Evolutionary conservation across 2,797 vertebrate species (phyloP).

Genomic region (Enteromius argenteus): DNA sequence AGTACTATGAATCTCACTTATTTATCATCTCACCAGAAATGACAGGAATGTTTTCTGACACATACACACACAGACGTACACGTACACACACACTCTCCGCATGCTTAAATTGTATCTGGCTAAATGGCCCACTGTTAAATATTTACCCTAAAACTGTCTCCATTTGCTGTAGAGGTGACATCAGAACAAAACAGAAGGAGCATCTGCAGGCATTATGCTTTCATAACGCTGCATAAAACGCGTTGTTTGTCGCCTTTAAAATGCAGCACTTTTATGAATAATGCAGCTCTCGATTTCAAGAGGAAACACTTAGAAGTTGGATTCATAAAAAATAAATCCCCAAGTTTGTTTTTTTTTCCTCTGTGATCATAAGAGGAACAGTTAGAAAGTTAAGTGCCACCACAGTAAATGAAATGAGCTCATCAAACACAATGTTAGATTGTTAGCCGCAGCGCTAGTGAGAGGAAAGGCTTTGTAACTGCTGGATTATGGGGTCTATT

Average conservation of each 20-base stretch:
- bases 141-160: slow-evolving; percentile 62
- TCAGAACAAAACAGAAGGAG: slow-evolving; percentile 49
- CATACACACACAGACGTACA: slow-evolving; percentile 23
- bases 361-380: slow-evolving; percentile 38
- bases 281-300: slow-evolving; percentile 52
- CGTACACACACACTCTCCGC: slow-evolving; percentile 16
- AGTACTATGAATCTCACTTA: slow-evolving; percentile 29
- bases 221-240: slow-evolving; percentile 58
- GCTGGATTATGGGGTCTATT: slow-evolving; percentile 16
- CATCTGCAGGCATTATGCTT: slow-evolving; percentile 61
- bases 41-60: slow-evolving; percentile 26
- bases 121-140: slow-evolving; percentile 61
- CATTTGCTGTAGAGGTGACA: slow-evolving; percentile 54
- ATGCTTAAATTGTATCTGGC: slow-evolving; percentile 46
- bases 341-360: slow-evolving; percentile 34
- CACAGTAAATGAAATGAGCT: slow-evolving; percentile 28
- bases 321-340: slow-evolving; percentile 50
- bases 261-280: slow-evolving; percentile 56
- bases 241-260: slow-evolving; percentile 62
- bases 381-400: slow-evolving; percentile 32
- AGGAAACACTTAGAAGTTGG: slow-evolving; percentile 50
- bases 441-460: slow-evolving; percentile 20
- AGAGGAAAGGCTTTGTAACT: slow-evolving; percentile 28
- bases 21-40: slow-evolving; percentile 45
- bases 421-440: slow-evolving; percentile 44